Percentiles rank a stretch among this genome's conserved stretches.
These are phyloP conservation scores for Podocnemis expansa DNA, from an alignment of 2,113 vertebrate species.

Conservation along the genomic window DNA sequence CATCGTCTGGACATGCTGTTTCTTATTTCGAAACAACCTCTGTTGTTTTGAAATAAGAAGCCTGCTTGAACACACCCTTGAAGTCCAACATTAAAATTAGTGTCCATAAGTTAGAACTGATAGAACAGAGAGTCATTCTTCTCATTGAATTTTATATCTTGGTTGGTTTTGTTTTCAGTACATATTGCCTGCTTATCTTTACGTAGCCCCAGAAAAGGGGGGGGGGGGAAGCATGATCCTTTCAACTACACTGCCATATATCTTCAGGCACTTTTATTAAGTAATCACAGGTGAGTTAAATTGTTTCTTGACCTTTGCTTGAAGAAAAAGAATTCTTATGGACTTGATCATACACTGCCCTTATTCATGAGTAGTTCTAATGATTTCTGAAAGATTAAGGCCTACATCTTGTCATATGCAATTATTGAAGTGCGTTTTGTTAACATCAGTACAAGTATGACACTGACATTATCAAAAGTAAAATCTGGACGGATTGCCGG, in stretches of 20 bases:
- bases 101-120: background rate
- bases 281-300: too few species aligned
- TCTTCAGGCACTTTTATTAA: background rate
- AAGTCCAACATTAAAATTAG: background rate
- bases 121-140: background rate
- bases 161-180: background rate
- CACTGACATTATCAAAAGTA: too few species aligned
- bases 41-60: too few species aligned
- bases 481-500: too few species aligned
- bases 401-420: background rate
- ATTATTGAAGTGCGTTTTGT: too few species aligned
- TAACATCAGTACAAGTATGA: too few species aligned
- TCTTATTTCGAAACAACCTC: too few species aligned
- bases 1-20: too few species aligned
- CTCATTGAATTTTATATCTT: background rate
- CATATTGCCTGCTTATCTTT: background rate
- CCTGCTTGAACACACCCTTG: too few species aligned
- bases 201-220: background rate
- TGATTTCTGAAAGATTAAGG: too few species aligned
- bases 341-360: too few species aligned
- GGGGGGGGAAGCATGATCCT: background rate
- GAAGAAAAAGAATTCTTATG: background rate
- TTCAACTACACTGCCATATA: background rate
- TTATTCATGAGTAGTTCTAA: too few species aligned
- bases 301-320: background rate